A percentile compares a stretch with the other conserved stretches of the same genome.
phyloP scores from a whole-genome alignment of 2,888 invertebrate genomes.

The Junonia oenone region DNA sequence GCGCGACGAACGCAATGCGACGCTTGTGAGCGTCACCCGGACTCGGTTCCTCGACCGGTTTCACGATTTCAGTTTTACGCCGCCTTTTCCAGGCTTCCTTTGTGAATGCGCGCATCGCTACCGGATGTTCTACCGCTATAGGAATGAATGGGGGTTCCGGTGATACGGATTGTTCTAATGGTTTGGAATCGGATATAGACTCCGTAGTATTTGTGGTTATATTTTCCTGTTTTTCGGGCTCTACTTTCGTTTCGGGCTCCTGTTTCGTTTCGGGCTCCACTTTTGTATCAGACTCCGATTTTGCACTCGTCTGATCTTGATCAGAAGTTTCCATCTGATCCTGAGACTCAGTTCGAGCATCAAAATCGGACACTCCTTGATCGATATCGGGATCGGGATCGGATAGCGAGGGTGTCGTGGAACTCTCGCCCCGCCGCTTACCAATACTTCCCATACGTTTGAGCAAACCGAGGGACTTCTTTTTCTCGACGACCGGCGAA shows the following conservation, averaged over 20 bases:
- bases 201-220: not conserved
- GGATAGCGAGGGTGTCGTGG: conserved; percentile 37
- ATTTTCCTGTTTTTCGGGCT: conserved; percentile 13
- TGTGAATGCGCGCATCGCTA: conserved; percentile 75
- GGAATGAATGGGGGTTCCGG: conserved; percentile 55
- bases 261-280: conserved; percentile 11
- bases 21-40: conserved; percentile 67
- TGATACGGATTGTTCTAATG: conserved; percentile 31
- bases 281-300: not conserved
- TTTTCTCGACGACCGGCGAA: conserved; percentile 57
- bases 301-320: not conserved
- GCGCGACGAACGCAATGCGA: conserved; percentile 76
- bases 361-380: conserved; percentile 6
- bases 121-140: conserved; percentile 66
- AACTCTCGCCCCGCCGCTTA: conserved; percentile 50
- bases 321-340: conserved; percentile 1
- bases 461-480: conserved; percentile 55
- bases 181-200: not conserved
- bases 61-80: conserved; percentile 59
- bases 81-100: conserved; percentile 75
- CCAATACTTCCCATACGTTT: conserved; percentile 68
- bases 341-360: not conserved
- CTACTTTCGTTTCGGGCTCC: not conserved
- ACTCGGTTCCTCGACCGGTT: conserved; percentile 65
- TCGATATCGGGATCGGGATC: conserved; percentile 22